phyloP scores from a whole-genome alignment of 2,888 invertebrate species.

The Chironomus tentans region DNA sequence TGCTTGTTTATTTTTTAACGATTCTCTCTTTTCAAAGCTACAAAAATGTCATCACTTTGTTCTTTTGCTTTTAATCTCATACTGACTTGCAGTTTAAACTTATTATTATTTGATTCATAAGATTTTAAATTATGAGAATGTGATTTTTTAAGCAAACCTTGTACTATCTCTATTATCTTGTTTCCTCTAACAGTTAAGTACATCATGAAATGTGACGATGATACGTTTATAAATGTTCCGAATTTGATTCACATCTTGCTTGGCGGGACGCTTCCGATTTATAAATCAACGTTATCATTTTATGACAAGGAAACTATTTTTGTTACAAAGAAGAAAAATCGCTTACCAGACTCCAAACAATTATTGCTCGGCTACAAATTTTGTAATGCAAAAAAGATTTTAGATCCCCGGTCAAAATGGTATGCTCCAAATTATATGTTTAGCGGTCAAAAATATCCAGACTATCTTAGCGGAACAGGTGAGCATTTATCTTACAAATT shows the following conservation, averaged over 20 bases:
- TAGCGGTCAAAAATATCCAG: constrained; percentile 59
- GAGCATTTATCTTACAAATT: too few relatives aligned
- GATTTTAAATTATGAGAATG: too few relatives aligned
- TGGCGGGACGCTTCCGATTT: constrained; percentile 40
- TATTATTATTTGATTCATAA: too few relatives aligned
- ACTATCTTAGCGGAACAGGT: constrained; percentile 66
- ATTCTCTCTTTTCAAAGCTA: background rate
- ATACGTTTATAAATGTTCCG: constrained; percentile 75
- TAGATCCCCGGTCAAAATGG: constrained; percentile 69
- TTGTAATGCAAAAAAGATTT: constrained; percentile 65
- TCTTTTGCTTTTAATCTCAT: too few relatives aligned
- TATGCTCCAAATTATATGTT: constrained; percentile 75
- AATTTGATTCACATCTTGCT: constrained; percentile 49
- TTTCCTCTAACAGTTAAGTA: constrained; percentile 46
- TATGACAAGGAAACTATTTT: constrained; percentile 35
- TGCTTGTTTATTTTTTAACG: background rate
- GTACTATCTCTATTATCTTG: background rate
- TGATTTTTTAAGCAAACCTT: background rate
- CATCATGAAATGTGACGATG: constrained; percentile 78
- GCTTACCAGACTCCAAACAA: constrained; percentile 40
- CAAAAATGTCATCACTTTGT: too few relatives aligned
- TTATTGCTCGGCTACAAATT: constrained; percentile 68
- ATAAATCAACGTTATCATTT: constrained; percentile 39
- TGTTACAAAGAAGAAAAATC: constrained; percentile 34
- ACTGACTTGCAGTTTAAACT: too few relatives aligned